Evolutionary conservation across 2,888 invertebrate genomes (phyloP), one percentile per base, ranked within the genome.

Genomic region (Spisula solida): DNA sequence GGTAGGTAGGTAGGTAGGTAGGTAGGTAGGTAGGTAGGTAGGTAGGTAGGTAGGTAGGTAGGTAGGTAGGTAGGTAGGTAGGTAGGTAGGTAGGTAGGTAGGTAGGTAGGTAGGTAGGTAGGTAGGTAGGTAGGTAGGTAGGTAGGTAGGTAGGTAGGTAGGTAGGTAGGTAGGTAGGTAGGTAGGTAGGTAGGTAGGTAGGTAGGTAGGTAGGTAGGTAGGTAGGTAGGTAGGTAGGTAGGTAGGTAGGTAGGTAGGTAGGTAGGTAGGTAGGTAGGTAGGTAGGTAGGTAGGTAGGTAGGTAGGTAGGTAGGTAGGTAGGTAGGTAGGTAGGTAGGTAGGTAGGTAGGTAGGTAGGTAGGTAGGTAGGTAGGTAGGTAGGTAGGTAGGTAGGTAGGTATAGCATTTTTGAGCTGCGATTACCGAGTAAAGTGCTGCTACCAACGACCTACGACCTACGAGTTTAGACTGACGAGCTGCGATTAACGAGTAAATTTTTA

Each of bases 41-140:
- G 78, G 31, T 41, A 78, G 78, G 31, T 41, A 78, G 78, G 31
- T 41, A 78, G 78, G 31, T 41, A 78, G 78, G 60, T 60, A 60
- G 60, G 60, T 60, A 60, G 60, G 60, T 60, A 60, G 60, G 60
- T 60, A 60, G 60, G 60, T 60, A 60, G 60, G 60, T 60, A 60
- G 60, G 60, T 60, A 60, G 60, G 60, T 60, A 60, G 60, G 60
- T 60, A 60, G 60, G 60, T 60, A 60, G 60, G 60, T 60, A 60
- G 60, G 60, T 60, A 60, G 60, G 60, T 60, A 60, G 60, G 60
- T 60, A 60, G 60, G 60, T 60, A 60, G 60, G 60, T 60, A 60
- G 60, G 60, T 60, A 60, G 60, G 60, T 60, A 60, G 60, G 60
- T 60, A 60, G 60, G 60, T 60, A 60, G 60, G 60, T 60, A 60